Evolutionary conservation across 2,888 invertebrate species (phyloP).

Genomic region (Alentia gelatinosa): DNA sequence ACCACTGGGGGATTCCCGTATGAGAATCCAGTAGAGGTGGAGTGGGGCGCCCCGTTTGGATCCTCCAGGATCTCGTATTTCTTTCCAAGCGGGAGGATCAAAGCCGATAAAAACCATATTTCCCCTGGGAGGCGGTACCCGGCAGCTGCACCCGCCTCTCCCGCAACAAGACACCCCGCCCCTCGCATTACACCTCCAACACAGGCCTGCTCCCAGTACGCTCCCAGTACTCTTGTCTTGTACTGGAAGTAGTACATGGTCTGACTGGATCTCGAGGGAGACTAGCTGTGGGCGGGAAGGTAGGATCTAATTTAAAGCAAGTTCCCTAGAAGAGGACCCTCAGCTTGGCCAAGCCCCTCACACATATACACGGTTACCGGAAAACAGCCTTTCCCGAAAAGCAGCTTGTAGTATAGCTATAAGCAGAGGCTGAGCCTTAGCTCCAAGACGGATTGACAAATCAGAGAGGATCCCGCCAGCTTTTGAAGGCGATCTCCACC

Average conservation of each 20-base stretch:
- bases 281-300: not conserved
- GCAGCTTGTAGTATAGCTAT: too few species aligned
- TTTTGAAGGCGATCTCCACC: too few species aligned
- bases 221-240: too few species aligned
- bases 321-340: not conserved
- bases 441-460: not conserved
- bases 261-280: not conserved
- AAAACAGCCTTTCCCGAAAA: not conserved
- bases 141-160: not conserved
- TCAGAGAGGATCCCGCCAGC: not conserved
- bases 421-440: not conserved
- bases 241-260: not conserved
- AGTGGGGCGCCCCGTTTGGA: not conserved
- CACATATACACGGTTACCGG: too few species aligned
- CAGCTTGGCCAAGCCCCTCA: too few species aligned
- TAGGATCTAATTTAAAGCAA: not conserved
- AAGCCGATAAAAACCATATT: conserved; percentile 20
- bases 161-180: not conserved
- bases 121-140: not conserved
- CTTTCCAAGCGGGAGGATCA: not conserved
- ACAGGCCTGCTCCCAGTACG: not conserved
- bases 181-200: not conserved
- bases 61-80: not conserved
- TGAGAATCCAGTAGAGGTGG: not conserved
- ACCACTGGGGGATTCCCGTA: not conserved